Evolutionary conservation across 92 coral and sea anemone species (phyloP).

Genomic region (Chrysogorgia sp.): DNA sequence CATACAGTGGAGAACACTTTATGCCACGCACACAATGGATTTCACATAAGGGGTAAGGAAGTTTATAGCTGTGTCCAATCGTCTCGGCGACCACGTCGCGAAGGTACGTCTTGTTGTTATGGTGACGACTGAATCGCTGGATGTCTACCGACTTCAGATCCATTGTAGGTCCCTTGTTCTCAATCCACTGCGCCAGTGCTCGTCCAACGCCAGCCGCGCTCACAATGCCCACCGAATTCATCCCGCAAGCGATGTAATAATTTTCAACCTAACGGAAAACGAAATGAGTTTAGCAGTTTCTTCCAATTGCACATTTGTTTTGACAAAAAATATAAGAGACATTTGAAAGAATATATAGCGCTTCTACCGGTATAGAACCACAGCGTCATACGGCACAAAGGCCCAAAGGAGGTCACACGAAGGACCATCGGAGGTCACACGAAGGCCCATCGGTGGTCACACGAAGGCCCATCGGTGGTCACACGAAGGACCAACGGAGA

Average conservation of each 20-base stretch:
- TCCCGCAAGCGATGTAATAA: constrained; percentile 86
- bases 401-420: too few species aligned
- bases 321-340: too few species aligned
- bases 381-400: too few species aligned
- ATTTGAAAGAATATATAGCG: too few species aligned
- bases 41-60: constrained; percentile 52
- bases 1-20: constrained; percentile 74
- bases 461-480: too few species aligned
- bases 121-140: constrained; percentile 82
- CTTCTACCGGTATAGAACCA: too few species aligned
- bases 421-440: too few species aligned
- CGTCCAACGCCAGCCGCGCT: constrained; percentile 92
- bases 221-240: constrained; percentile 90
- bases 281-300: neutral
- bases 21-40: constrained; percentile 46
- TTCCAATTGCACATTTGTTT: too few species aligned
- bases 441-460: too few species aligned
- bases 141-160: constrained; percentile 86
- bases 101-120: constrained; percentile 81
- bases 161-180: constrained; percentile 87
- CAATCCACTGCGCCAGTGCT: constrained; percentile 94
- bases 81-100: constrained; percentile 80
- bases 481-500: too few species aligned
- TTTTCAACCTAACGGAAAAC: constrained; percentile 65
- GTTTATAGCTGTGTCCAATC: constrained; percentile 57